Evolutionary conservation across 1,140 invertebrate genomes (phyloP).

Genomic region (Wasmannia auropunctata): DNA sequence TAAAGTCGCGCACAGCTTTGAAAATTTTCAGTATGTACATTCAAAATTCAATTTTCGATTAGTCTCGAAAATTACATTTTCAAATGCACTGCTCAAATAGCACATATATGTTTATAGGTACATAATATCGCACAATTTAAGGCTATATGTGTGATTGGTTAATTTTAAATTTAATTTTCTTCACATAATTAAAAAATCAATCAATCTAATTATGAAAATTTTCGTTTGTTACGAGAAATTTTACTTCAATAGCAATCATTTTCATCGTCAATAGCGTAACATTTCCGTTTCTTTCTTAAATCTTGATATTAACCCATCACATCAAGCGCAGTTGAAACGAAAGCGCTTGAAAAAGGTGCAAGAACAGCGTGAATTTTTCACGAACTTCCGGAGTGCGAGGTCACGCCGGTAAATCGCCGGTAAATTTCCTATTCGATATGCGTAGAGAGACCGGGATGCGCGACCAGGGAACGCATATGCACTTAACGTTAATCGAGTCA

Average conservation of each 20-base stretch:
- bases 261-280: not conserved
- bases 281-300: not conserved
- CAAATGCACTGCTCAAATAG: not conserved
- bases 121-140: not conserved
- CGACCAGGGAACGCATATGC: not conserved
- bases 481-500: constrained; percentile 44
- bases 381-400: not conserved
- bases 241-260: too few relatives aligned
- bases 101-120: not conserved
- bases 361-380: constrained; percentile 15
- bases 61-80: not conserved
- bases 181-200: not conserved
- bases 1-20: constrained; percentile 4
- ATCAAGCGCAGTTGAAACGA: not conserved
- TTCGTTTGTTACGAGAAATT: not conserved
- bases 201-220: not conserved
- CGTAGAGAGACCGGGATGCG: not conserved
- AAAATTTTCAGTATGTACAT: not conserved
- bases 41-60: not conserved
- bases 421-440: constrained; percentile 16
- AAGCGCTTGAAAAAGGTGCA: constrained; percentile 22
- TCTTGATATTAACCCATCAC: not conserved
- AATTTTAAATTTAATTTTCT: not conserved
- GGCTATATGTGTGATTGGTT: not conserved
- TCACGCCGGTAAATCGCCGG: constrained; percentile 1